phyloP scores from a whole-genome alignment of 2,113 vertebrate species.

The Pelvicachromis taeniatus region DNA sequence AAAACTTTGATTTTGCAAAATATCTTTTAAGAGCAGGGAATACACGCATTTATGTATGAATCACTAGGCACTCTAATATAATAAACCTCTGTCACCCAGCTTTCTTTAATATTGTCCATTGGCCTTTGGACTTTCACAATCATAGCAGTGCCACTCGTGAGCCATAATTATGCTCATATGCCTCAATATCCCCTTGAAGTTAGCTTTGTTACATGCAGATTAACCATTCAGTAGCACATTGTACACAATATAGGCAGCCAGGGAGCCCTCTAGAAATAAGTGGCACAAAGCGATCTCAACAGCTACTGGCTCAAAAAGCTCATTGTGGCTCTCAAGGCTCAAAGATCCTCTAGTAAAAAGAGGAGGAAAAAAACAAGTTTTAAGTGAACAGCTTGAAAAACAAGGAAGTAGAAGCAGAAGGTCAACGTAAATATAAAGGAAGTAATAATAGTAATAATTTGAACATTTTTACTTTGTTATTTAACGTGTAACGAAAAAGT shows the following conservation, averaged over 20 bases:
- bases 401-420: neutral
- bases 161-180: conserved; percentile 3
- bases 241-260: neutral
- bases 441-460: neutral
- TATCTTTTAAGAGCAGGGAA: neutral
- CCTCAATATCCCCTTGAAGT: conserved; percentile 17
- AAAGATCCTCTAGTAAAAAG: neutral
- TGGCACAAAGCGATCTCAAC: conserved; percentile 1
- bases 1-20: neutral
- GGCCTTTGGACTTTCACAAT: neutral
- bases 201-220: neutral
- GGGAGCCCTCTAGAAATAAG: conserved; percentile 5
- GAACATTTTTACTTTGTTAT: neutral
- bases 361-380: neutral
- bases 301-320: conserved; percentile 3
- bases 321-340: neutral
- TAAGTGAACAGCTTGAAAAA: neutral
- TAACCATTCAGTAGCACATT: neutral
- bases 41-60: neutral
- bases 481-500: conserved; percentile 6
- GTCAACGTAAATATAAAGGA: neutral
- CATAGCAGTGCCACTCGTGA: neutral
- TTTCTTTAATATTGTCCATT: neutral
- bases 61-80: neutral
- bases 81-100: neutral